Evolutionary conservation across 2,888 invertebrate genomes (phyloP).

Genomic region (Acleris laterana): DNA sequence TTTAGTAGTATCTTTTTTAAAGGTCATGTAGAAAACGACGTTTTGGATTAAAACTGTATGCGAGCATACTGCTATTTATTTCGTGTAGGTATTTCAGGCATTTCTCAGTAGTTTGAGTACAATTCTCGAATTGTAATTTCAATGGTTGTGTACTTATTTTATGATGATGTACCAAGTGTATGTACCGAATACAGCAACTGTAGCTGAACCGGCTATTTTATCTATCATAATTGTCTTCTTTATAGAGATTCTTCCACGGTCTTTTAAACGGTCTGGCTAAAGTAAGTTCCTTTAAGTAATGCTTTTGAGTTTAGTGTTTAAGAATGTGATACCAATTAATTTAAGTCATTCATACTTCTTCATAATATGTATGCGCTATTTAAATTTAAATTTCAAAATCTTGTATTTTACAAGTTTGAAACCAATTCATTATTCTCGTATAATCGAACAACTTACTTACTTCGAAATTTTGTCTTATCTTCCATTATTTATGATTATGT

Average conservation of each 20-base stretch:
- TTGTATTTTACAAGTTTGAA: slow-evolving; percentile 55
- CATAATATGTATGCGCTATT: slow-evolving; percentile 66
- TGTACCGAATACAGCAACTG: slow-evolving; percentile 47
- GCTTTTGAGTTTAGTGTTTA: slow-evolving; percentile 72
- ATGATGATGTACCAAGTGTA: slow-evolving; percentile 50
- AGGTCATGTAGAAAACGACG: slow-evolving; percentile 47
- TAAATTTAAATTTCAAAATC: slow-evolving; percentile 55
- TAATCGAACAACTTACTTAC: no score
- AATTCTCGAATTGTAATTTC: slow-evolving; percentile 61
- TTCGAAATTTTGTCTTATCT: slow-evolving; percentile 14
- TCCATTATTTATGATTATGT: slow-evolving; percentile 10
- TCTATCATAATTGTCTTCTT: slow-evolving; percentile 46
- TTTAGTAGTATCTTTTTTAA: slow-evolving; percentile 51
- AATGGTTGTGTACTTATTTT: slow-evolving; percentile 82
- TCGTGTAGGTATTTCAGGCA: slow-evolving; percentile 26
- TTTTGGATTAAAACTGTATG: slow-evolving; percentile 36
- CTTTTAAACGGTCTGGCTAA: slow-evolving; percentile 63
- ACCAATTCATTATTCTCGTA: slow-evolving; percentile 44
- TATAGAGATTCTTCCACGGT: slow-evolving; percentile 64
- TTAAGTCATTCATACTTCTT: slow-evolving; percentile 70
- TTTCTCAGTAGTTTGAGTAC: slow-evolving; percentile 49
- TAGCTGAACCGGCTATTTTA: slow-evolving; percentile 54
- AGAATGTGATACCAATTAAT: slow-evolving; percentile 83
- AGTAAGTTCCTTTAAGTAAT: slow-evolving; percentile 80
- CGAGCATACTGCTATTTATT: slow-evolving; percentile 12